Percentiles rank a stretch among this genome's conserved stretches.
Conservation (phyloP, 2,113 vertebrate genomes). For the Callithrix jacchus region DNA sequence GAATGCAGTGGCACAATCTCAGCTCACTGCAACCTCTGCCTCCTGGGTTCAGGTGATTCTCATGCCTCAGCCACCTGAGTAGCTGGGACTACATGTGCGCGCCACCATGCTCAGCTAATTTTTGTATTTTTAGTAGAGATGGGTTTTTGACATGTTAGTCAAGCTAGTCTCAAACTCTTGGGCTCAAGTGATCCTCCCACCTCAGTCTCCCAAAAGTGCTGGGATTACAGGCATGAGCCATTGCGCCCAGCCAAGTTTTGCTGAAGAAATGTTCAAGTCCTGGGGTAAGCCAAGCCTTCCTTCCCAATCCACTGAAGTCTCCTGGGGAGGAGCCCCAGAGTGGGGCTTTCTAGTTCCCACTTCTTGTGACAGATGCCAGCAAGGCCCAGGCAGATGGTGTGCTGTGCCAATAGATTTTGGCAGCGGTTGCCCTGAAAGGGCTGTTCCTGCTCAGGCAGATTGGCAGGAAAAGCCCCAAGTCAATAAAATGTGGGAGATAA, state of each 20-base stretch:
- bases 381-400: neutral
- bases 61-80: too few relatives aligned
- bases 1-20: too few relatives aligned
- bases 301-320: neutral
- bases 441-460: fast-evolving
- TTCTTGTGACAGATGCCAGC: neutral
- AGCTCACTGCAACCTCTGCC: too few relatives aligned
- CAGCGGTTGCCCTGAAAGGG: neutral
- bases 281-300: neutral
- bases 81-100: too few relatives aligned
- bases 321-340: neutral
- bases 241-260: neutral
- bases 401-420: neutral
- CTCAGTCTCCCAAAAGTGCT: too few relatives aligned
- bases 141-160: too few relatives aligned
- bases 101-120: too few relatives aligned
- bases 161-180: too few relatives aligned
- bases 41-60: too few relatives aligned
- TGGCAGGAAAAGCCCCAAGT: slow-evolving; percentile 65
- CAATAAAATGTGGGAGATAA: slow-evolving; percentile 67
- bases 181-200: too few relatives aligned
- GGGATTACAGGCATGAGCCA: too few relatives aligned
- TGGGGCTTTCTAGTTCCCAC: neutral
- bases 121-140: too few relatives aligned
- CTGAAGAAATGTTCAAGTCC: neutral